Evolutionary conservation across 2,888 invertebrate genomes (phyloP), one percentile per base, ranked within the genome.

Genomic region (Pristionchus maxplancki): DNA sequence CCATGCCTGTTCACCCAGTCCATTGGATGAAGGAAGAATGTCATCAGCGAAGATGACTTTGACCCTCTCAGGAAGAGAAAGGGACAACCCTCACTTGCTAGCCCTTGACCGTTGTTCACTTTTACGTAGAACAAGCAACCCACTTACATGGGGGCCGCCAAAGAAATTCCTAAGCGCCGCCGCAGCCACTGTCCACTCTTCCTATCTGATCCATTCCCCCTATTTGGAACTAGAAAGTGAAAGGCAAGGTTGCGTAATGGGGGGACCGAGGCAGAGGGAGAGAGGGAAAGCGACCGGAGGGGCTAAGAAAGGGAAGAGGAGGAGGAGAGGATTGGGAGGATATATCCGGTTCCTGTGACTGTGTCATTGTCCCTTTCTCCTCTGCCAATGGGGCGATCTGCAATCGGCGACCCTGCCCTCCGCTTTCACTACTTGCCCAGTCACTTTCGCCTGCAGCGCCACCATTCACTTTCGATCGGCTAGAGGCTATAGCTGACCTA

Each of bases 201-300:
- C 48, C 48, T 81, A 48, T 50, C 83, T 53, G 83, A 50, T 53
- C 50, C 48, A n/a, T 34, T 82, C 28, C 28, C 6, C 13, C 78
- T 5, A 78, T 34, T 78, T 78, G 78, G 78, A 78, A 78, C 78
- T 24, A 78, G 20, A 78, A 48, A 78, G 78, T 48, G 78, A 78
- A 78, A 78, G 78, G 78, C 78, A 78, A 78, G 78, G 78, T 78
- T 78, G 78, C 78, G 78, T 78, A 78, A 78, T 78, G 78, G 78
- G 13, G 78, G 28, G 44, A n/a, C n/a, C n/a, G n/a, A n/a, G n/a
- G 74, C 44, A 78, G 44, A 15, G 74, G 44, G 74, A 37, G 71
- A 37, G 37, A 31, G 64, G 31, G 37, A 37, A n/a, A 40, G 78
- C 44, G n/a, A 78, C 44, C 78, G 78, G 74, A 40, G 74, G 37